Conservation (phyloP, 2,888 invertebrate genomes). For the Drosophila limbata region DNA sequence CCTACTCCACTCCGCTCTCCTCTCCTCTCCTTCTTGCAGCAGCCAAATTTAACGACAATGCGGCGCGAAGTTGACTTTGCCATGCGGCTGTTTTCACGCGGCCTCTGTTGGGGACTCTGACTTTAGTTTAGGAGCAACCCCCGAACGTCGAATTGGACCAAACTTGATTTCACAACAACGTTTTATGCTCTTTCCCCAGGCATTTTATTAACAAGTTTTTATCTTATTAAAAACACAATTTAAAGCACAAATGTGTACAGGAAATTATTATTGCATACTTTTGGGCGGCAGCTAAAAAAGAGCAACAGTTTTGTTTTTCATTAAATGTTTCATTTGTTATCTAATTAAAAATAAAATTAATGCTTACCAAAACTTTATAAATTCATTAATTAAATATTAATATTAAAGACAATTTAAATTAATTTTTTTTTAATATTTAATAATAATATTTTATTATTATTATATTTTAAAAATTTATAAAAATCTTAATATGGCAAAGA, state of each 20-base stretch:
- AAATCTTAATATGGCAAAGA: no score
- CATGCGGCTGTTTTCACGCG: conserved; percentile 58
- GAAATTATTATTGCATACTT: conserved; percentile 17
- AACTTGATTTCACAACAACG: conserved; percentile 43
- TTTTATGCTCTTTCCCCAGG: conserved; percentile 56
- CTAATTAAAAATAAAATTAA: conserved; percentile 1
- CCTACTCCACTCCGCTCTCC: neutral
- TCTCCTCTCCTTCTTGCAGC: conserved; percentile 5
- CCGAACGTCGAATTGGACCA: conserved; percentile 14
- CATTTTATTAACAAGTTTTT: conserved; percentile 9
- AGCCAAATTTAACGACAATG: conserved; percentile 56
- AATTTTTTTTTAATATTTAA: neutral
- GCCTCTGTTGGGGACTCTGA: conserved; percentile 20
- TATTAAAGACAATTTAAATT: neutral
- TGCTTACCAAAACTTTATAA: neutral
- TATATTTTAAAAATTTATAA: no score
- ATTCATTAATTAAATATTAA: neutral
- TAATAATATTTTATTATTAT: no score
- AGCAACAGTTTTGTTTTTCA: neutral
- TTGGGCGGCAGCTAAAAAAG: conserved; percentile 5
- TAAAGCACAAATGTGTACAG: neutral
- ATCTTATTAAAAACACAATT: conserved; percentile 14
- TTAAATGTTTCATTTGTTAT: neutral
- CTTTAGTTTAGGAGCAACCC: conserved; percentile 34
- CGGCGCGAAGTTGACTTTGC: conserved; percentile 74